Base-by-base conservation (phyloP, 2,113 vertebrate species). In the Eira barbara region DNA sequence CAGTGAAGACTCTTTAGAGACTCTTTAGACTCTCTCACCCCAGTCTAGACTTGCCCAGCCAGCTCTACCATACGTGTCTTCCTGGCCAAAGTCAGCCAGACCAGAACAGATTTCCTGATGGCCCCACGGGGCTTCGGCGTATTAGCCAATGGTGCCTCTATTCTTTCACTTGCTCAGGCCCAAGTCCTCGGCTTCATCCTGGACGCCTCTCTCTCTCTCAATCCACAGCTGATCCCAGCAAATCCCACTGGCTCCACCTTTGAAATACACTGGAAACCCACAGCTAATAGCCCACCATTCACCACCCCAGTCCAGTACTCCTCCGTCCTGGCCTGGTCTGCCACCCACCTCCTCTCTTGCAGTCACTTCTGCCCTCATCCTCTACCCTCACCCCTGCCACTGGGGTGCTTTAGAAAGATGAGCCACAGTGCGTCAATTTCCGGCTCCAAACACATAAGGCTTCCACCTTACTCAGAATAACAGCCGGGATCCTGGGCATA, bases 401-500 rank as follows among this genome's bases (percentile, higher is more conserved):
- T 0, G 21, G 27, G 34, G 2, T 71, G 27, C 42, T 61, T 61
- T 47, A 39, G 25, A 31, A 52, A 39, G 27, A 47, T 7, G 4
- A 34, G 4, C 39, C 20, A 71, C 25, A 18, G 34, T 0, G 3
- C 3, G 47, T 18, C 47, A 20, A 9, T 25, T 27, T 5, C 39
- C 10, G 8, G 39, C 63, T 81, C 82, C 57, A 90, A 15, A 29
- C 81, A 25, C 49, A 17, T 52, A 6, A 0, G 2, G 80, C 4
- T 1, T 52, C 80, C 71, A 29, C 11, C 21, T 27, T 3, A n/a
- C 27, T 61, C 21, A 34, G 61, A 55, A 34, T 13, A 69, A 21
- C 36, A 21, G 61, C n/a, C 0, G 0, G 49, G 31, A 34, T 31
- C 36, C 27, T 55, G 27, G 6, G 10, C 36, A 31, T 1, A 0